A percentile compares a stretch with the other conserved stretches of the same genome.
Evolutionary conservation across 2,888 invertebrate species (phyloP).

Genomic region (Drosophila neotestacea): DNA sequence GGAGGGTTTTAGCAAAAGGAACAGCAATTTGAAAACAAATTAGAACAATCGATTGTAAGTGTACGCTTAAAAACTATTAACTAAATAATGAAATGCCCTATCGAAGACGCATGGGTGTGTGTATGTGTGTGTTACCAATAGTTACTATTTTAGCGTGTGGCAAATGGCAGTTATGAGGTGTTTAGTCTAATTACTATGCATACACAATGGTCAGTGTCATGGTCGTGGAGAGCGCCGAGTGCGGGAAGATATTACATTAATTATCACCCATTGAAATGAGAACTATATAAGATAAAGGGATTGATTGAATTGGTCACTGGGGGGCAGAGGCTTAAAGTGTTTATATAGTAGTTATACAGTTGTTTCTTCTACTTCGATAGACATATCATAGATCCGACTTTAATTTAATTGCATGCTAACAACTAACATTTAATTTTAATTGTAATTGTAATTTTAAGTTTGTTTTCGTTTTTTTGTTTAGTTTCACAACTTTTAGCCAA

Average conservation of each 20-base stretch:
- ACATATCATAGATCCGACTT: constrained; percentile 43
- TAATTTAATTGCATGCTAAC: constrained; percentile 59
- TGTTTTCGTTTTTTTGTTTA: constrained; percentile 19
- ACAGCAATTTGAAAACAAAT: constrained; percentile 68
- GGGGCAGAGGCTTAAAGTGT: constrained; percentile 33
- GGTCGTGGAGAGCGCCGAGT: constrained; percentile 7
- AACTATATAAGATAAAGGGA: constrained; percentile 33
- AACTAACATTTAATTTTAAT: constrained; percentile 74
- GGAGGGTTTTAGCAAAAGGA: constrained; percentile 68
- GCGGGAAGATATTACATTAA: constrained; percentile 27
- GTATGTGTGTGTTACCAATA: constrained; percentile 32
- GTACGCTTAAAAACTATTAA: constrained; percentile 68
- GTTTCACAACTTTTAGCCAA: constrained; percentile 73
- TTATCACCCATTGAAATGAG: constrained; percentile 40
- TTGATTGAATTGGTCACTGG: constrained; percentile 56
- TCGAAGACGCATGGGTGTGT: constrained; percentile 45
- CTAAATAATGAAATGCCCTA: constrained; percentile 69
- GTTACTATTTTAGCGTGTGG: constrained; percentile 55
- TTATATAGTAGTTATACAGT: constrained; percentile 13
- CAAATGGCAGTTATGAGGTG: constrained; percentile 67
- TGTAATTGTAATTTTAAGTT: constrained; percentile 42
- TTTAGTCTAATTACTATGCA: constrained; percentile 49
- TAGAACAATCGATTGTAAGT: constrained; percentile 70
- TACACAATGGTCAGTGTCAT: constrained; percentile 35
- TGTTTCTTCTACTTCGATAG: constrained; percentile 48